A percentile compares a stretch with the other conserved stretches of the same genome.
phyloP scores from a whole-genome alignment of 1,140 invertebrate genomes.

The Brachionus plicatilis region DNA sequence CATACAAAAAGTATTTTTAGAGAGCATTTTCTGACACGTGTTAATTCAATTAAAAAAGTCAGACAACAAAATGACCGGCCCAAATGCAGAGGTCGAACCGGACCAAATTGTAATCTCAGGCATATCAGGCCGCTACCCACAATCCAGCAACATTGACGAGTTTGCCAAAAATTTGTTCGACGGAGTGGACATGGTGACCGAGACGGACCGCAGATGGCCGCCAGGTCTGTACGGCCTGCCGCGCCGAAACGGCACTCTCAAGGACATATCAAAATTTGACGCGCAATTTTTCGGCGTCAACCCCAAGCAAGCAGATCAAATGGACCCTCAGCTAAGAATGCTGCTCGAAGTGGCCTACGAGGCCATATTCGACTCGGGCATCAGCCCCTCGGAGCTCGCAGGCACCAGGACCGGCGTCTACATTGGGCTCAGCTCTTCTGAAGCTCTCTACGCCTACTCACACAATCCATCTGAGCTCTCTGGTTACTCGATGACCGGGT shows the following conservation, averaged over 20 bases:
- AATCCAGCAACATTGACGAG: constrained; percentile 69
- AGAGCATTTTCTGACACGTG: background rate
- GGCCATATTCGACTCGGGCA: constrained; percentile 84
- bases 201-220: constrained; percentile 74
- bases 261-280: constrained; percentile 78
- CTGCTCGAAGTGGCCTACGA: constrained; percentile 88
- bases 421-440: constrained; percentile 77
- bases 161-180: constrained; percentile 78
- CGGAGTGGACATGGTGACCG: constrained; percentile 79
- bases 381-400: constrained; percentile 71
- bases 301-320: constrained; percentile 80
- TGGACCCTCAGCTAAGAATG: constrained; percentile 89
- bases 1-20: background rate
- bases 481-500: constrained; percentile 86
- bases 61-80: background rate
- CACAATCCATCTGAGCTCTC: constrained; percentile 62
- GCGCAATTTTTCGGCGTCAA: constrained; percentile 88
- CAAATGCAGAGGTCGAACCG: background rate
- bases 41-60: background rate
- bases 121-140: background rate
- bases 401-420: constrained; percentile 83
- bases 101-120: background rate
- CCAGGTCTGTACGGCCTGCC: constrained; percentile 73
- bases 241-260: constrained; percentile 76
- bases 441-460: constrained; percentile 73